A percentile compares a stretch with the other conserved stretches of the same genome.
These are phyloP conservation scores for Paedocypris micromegethes DNA, from an alignment of 2,797 vertebrate species.

Conservation along the genomic window DNA sequence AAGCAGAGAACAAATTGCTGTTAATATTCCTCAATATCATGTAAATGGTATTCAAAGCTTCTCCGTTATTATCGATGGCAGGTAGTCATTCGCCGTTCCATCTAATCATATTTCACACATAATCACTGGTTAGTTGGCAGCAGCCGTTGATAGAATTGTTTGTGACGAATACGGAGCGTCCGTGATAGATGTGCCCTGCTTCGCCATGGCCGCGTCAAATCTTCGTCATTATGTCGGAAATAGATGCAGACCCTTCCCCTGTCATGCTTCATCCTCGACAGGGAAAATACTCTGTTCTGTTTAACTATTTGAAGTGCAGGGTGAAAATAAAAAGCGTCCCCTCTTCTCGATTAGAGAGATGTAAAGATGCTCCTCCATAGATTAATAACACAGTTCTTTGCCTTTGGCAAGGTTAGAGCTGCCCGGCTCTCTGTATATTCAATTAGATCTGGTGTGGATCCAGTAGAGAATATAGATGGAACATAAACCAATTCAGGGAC, in stretches of 20 bases:
- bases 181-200: constrained; percentile 16
- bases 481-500: constrained; percentile 46
- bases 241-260: constrained; percentile 11
- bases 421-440: constrained; percentile 52
- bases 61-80: constrained; percentile 18
- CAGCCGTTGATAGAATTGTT: constrained; percentile 23
- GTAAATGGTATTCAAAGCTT: constrained; percentile 24
- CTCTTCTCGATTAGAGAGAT: constrained; percentile 48
- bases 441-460: constrained; percentile 55
- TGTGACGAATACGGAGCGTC: constrained; percentile 6
- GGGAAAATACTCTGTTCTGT: constrained; percentile 29
- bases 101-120: constrained; percentile 13
- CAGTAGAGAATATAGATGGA: constrained; percentile 55
- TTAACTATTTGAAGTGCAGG: constrained; percentile 34
- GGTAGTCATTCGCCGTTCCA: background rate
- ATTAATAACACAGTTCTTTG: constrained; percentile 56
- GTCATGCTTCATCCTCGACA: background rate
- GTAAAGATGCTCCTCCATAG: constrained; percentile 50
- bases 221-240: constrained; percentile 15
- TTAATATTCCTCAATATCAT: constrained; percentile 6
- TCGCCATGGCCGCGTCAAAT: background rate
- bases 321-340: constrained; percentile 33
- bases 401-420: constrained; percentile 60
- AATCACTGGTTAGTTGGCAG: constrained; percentile 2
- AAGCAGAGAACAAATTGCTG: background rate